Evolutionary conservation across 2,888 invertebrate genomes (phyloP), one percentile per base, ranked within the genome.

Genomic region (Harmothoe impar): DNA sequence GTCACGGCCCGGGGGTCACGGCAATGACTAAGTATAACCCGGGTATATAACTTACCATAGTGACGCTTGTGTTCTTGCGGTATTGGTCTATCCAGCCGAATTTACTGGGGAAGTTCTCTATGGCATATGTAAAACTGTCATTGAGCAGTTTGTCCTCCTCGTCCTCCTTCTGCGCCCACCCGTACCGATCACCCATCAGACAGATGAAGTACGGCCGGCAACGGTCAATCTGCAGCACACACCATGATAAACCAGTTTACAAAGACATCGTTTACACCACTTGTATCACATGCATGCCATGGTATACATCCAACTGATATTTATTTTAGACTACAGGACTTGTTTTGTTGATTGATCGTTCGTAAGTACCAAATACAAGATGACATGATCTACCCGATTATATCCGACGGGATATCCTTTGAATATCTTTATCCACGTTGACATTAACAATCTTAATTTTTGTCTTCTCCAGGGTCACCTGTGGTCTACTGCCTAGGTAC

Each of bases 121-220:
- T 91, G 35, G 94, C 94, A 86, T 93, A 94, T 54, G 93, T 92
- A 81, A 93, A 94, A 25, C 93, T 93, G 84, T 89, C 91, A 78
- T 94, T 91, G 0, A 94, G 92, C 20, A 93, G 78, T 0, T 93
- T 90, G 89, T 94, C 94, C 1, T 91, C 90, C 17, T 91, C 91
- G 3, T 91, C 93, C 23, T 89, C 52, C 81, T 77, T 91, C 90
- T 94, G 94, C 62, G 92, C 92, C 94, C 94, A 94, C 20, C 94
- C 94, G 92, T 94, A 94, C 25, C 94, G 91, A 33, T 94, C 93
- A 7, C 94, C 94, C 93, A 94, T 92, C 91, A 94, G 86, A 84
- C 94, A 94, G 25, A 94, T 92, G 90, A 94, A 94, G 91, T 94
- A 94, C 7, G 94, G 94, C 0, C 94, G 93, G 90, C 94, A 94